Conservation (phyloP, 2,113 vertebrate genomes). For the Ophthalmolycus amberensis region DNA sequence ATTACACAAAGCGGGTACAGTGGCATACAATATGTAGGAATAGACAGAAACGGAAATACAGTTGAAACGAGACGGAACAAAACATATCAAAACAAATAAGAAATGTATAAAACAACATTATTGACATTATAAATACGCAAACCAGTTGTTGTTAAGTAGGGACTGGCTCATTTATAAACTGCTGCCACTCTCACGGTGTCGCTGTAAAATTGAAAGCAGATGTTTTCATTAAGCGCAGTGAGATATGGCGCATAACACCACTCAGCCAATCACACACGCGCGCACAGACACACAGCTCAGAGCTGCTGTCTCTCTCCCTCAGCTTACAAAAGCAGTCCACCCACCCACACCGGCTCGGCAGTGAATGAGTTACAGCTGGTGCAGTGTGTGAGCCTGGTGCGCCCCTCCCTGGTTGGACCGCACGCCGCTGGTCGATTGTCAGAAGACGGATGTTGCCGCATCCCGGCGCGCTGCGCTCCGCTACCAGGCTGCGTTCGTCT, state of each 20-base stretch:
- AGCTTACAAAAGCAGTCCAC: slow-evolving; percentile 27
- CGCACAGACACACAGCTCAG: not conserved
- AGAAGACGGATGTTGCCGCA: slow-evolving; percentile 75
- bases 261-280: not conserved
- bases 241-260: slow-evolving; percentile 40
- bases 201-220: slow-evolving; percentile 13
- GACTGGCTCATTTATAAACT: not conserved
- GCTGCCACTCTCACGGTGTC: not conserved
- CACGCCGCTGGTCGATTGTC: slow-evolving; percentile 48
- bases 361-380: slow-evolving; percentile 72
- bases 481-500: slow-evolving; percentile 57
- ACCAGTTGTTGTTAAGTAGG: not conserved
- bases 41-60: not conserved
- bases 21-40: not conserved
- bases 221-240: slow-evolving; percentile 29
- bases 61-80: not conserved
- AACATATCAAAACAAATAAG: not conserved
- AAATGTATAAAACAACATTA: not conserved
- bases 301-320: slow-evolving; percentile 5
- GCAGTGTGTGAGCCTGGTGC: slow-evolving; percentile 57
- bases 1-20: not conserved
- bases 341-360: slow-evolving; percentile 43
- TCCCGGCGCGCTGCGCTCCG: slow-evolving; percentile 60
- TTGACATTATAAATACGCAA: not conserved
- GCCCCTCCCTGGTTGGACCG: slow-evolving; percentile 67